These are phyloP conservation scores for Coelopa frigida DNA, from an alignment of 1,140 invertebrate genomes.

Conservation along the genomic window DNA sequence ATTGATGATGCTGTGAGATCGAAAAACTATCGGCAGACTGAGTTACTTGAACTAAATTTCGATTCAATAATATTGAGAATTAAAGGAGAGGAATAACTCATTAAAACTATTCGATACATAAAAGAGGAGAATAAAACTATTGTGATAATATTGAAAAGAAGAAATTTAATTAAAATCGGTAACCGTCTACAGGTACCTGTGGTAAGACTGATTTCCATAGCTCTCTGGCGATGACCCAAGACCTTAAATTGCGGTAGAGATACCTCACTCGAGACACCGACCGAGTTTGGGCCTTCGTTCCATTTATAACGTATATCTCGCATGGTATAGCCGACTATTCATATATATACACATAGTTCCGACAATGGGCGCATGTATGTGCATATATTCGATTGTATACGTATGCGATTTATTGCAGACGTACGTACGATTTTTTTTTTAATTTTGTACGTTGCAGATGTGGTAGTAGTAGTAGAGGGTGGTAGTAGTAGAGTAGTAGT, in stretches of 20 bases:
- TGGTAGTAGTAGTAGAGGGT: slow-evolving; percentile 10
- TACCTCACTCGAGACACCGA: slow-evolving; percentile 86
- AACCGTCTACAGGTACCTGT: slow-evolving; percentile 68
- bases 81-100: too few species aligned
- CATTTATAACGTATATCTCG: slow-evolving; percentile 93
- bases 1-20: too few species aligned
- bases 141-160: slow-evolving; percentile 3
- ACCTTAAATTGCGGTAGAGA: slow-evolving; percentile 93
- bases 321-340: slow-evolving; percentile 92
- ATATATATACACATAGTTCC: not conserved
- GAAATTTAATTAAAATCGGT: slow-evolving; percentile 34
- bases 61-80: too few species aligned
- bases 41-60: too few species aligned
- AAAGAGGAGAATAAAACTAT: not conserved
- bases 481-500: slow-evolving; percentile 19
- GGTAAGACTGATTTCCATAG: slow-evolving; percentile 85
- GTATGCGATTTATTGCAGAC: slow-evolving; percentile 15
- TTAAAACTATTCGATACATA: not conserved
- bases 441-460: slow-evolving; percentile 17
- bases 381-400: slow-evolving; percentile 18
- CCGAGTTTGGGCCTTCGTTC: slow-evolving; percentile 86
- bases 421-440: slow-evolving; percentile 16
- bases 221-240: slow-evolving; percentile 78
- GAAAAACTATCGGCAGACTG: too few species aligned
- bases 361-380: not conserved